Base-by-base conservation (phyloP, 2,797 vertebrate genomes). In the Falco peregrinus region DNA sequence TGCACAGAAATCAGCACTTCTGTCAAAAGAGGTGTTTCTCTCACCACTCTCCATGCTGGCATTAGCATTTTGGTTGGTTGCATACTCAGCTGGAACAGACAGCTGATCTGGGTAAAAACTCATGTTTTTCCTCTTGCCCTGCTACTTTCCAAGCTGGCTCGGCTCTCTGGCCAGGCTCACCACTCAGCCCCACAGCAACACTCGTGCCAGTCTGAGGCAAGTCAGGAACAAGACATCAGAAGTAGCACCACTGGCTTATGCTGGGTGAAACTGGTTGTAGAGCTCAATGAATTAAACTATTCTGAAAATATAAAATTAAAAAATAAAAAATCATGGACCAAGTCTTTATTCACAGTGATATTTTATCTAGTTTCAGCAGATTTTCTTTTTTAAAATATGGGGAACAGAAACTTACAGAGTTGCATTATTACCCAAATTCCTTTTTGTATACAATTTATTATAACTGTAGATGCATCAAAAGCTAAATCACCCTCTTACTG, bases 41-140 rank as follows among this genome's bases (percentile, higher is more conserved):
- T 71, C 45, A 4, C 33, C 53, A 22, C 47, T 68, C 21, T 60
- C 31, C 16, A 7, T 7, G 16, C 11, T 1, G 0, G 18, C 73
- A 37, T 12, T 35, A 86, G 45, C 35, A 45, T 90, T 93, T 86
- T 47, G 20, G 22, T 53, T 88, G 68, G 79, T 64, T 93, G 76
- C 53, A 31, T 20, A 29, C 29, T 75, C 31, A 43, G 41, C 39
- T 89, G 76, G 35, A 81, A 54, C 53, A 78, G 37, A 88, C 77
- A 71, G 57, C n/a, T 71, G 33, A 63, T 13, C 48, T 26, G 15
- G 41, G 64, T 74, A 63, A 87, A 43, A 35, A 37, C 10, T 60
- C 31, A 41, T 84, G 18, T 25, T 94, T 64, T 45, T 41, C 13
- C 69, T 84, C 48, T 53, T 86, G 22, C 13, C 22, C 16, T 69